phyloP scores from a whole-genome alignment of 2,113 vertebrate species.

The Plotosus lineatus region DNA sequence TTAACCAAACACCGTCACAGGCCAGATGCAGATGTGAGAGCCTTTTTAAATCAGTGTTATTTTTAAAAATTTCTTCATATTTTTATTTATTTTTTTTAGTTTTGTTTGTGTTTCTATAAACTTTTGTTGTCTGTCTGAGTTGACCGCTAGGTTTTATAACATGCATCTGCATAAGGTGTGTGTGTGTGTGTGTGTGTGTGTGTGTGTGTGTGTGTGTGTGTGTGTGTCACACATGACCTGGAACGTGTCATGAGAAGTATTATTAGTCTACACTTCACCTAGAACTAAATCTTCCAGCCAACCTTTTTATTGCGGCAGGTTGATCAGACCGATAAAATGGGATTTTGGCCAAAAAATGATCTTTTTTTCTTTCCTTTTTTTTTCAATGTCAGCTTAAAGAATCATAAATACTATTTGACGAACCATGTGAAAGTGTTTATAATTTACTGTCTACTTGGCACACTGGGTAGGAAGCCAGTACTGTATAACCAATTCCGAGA shows the following conservation, averaged over 20 bases:
- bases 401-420: background rate
- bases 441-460: background rate
- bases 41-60: too few relatives aligned
- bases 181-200: slow-evolving; percentile 37
- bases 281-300: background rate
- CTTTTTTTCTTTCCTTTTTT: background rate
- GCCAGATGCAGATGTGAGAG: slow-evolving; percentile 33
- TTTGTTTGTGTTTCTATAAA: background rate
- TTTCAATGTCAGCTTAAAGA: background rate
- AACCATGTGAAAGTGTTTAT: background rate
- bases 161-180: slow-evolving; percentile 26
- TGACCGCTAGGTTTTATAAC: slow-evolving; percentile 26
- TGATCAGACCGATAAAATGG: background rate
- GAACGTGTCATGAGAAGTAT: background rate
- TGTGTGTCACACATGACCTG: background rate
- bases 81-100: background rate
- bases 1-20: slow-evolving; percentile 29
- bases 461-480: background rate
- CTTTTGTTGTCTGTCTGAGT: slow-evolving; percentile 43
- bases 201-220: slow-evolving; percentile 29
- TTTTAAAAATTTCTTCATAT: slow-evolving; percentile 24
- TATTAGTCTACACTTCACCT: slow-evolving; percentile 32
- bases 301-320: background rate
- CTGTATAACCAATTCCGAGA: too few relatives aligned
- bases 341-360: background rate